Conservation (phyloP, 2,113 vertebrate species). For the Tragelaphus strepsiceros region DNA sequence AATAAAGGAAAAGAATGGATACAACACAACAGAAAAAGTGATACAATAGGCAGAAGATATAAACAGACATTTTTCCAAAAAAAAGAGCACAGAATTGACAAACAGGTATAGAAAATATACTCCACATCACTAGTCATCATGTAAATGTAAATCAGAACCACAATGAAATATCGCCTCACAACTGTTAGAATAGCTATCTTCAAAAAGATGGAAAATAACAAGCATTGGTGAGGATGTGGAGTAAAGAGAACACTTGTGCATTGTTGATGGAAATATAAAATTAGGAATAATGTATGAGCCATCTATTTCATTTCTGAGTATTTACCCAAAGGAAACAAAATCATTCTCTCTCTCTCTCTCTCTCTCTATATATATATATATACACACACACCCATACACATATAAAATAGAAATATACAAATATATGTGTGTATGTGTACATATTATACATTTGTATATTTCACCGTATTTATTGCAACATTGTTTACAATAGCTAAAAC, state of each 20-base stretch:
- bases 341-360: not conserved
- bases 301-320: not conserved
- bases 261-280: not conserved
- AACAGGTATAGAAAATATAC: not conserved
- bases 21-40: not conserved
- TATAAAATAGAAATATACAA: not conserved
- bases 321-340: not conserved
- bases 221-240: not conserved
- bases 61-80: not conserved
- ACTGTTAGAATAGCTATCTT: not conserved
- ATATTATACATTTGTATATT: not conserved
- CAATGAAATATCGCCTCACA: not conserved
- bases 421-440: not conserved
- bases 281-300: not conserved
- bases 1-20: not conserved
- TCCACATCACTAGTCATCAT: not conserved
- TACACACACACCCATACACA: rapidly evolving
- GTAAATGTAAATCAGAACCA: not conserved
- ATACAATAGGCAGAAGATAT: not conserved
- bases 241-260: not conserved
- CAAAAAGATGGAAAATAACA: not conserved
- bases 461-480: not conserved
- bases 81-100: not conserved
- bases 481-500: not conserved
- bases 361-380: rapidly evolving